phyloP scores from a whole-genome alignment of 2,888 invertebrate species.

The Platynereis dumerilii region DNA sequence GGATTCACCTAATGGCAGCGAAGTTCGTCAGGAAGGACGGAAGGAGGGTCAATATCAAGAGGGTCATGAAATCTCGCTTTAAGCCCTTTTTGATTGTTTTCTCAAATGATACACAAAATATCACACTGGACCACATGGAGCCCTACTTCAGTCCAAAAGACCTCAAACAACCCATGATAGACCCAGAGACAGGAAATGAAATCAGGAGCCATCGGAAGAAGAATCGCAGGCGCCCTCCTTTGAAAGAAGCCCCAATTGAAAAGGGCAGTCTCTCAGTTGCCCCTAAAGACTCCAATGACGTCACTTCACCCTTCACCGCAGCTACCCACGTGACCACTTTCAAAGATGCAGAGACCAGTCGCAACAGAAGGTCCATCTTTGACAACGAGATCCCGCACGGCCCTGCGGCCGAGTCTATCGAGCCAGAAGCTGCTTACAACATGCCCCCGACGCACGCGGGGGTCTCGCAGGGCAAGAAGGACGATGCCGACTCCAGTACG shows the following conservation, averaged over 20 bases:
- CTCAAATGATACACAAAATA: slow-evolving; percentile 58
- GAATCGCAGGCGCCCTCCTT: no score
- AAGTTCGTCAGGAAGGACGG: slow-evolving; percentile 45
- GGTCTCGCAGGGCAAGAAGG: slow-evolving; percentile 39
- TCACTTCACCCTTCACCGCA: background rate
- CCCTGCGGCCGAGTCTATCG: slow-evolving; percentile 40
- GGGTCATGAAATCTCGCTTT: slow-evolving; percentile 51
- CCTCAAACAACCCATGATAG: slow-evolving; percentile 16
- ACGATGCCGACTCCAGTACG: slow-evolving; percentile 5
- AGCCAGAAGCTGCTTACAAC: slow-evolving; percentile 28
- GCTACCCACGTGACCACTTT: no score
- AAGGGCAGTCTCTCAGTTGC: background rate
- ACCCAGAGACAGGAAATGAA: slow-evolving; percentile 18
- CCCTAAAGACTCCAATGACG: background rate
- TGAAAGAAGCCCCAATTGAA: background rate
- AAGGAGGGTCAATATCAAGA: slow-evolving; percentile 42
- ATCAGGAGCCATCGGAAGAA: background rate
- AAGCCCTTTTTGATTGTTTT: slow-evolving; percentile 61
- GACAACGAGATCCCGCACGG: slow-evolving; percentile 60
- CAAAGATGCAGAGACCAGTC: background rate
- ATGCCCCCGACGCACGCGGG: slow-evolving; percentile 55
- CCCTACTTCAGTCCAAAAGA: slow-evolving; percentile 24
- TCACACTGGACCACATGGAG: slow-evolving; percentile 45
- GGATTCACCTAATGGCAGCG: slow-evolving; percentile 51
- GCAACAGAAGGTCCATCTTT: slow-evolving; percentile 46